A percentile compares a stretch with the other conserved stretches of the same genome.
Conservation (phyloP, 1,140 invertebrate genomes). For the Drosophila busckii region DNA sequence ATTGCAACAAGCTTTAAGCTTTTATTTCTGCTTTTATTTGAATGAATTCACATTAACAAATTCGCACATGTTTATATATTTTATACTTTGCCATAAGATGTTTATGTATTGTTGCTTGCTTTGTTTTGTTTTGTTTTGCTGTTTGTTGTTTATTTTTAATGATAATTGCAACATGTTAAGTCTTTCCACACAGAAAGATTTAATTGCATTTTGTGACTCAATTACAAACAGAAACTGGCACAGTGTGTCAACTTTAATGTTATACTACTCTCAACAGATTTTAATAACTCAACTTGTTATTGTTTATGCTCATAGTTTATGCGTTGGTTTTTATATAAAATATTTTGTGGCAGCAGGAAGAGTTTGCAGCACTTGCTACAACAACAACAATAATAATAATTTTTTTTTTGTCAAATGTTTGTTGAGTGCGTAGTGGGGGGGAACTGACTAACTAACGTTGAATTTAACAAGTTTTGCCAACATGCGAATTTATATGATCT, state of each 20-base stretch:
- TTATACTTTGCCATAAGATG: background rate
- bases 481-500: conserved; percentile 44
- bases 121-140: background rate
- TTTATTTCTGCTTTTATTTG: too few relatives aligned
- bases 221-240: conserved; percentile 61
- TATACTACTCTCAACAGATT: conserved; percentile 23
- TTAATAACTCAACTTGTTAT: conserved; percentile 59
- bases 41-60: too few relatives aligned
- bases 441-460: background rate
- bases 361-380: too few relatives aligned
- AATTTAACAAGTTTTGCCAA: conserved; percentile 28
- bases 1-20: too few relatives aligned
- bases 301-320: too few relatives aligned
- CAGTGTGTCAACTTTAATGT: conserved; percentile 59
- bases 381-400: too few relatives aligned
- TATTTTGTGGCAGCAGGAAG: too few relatives aligned
- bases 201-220: conserved; percentile 68
- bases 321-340: too few relatives aligned
- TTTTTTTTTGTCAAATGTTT: conserved; percentile 14
- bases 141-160: background rate
- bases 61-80: too few relatives aligned
- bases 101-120: background rate
- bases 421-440: conserved; percentile 1
- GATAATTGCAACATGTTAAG: conserved; percentile 12
- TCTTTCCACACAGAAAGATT: conserved; percentile 28